A percentile compares a stretch with the other conserved stretches of the same genome.
These are phyloP conservation scores for Phyllotis vaccarum DNA, from an alignment of 2,797 vertebrate species.

Conservation along the genomic window DNA sequence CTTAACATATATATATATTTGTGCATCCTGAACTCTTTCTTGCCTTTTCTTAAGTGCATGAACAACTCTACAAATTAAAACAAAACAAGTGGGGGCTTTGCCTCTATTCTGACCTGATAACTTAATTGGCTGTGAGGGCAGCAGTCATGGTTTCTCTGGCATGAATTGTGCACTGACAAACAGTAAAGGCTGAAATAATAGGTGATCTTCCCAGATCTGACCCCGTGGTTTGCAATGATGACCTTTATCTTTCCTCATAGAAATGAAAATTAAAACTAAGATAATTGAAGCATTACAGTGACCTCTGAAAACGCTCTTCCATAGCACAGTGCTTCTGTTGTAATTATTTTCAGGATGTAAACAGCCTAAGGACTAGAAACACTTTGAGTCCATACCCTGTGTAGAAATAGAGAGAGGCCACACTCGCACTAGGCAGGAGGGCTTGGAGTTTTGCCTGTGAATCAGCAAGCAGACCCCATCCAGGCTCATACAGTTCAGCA, in stretches of 20 bases:
- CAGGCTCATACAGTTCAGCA: background rate
- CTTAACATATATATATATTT: background rate
- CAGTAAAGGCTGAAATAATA: background rate
- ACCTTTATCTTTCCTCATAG: background rate
- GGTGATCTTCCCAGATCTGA: background rate
- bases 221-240: background rate
- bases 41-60: background rate
- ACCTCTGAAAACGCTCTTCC: conserved; percentile 19
- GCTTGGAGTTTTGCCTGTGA: background rate
- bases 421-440: fast-evolving
- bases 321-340: background rate
- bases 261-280: conserved; percentile 11
- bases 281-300: conserved; percentile 30
- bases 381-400: background rate
- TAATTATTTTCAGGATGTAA: conserved; percentile 40
- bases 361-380: background rate
- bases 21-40: conserved; percentile 45
- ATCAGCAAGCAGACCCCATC: background rate
- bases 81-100: conserved; percentile 36
- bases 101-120: background rate
- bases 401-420: background rate
- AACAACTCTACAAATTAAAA: conserved; percentile 11
- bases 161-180: conserved; percentile 11
- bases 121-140: background rate
- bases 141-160: background rate